Evolutionary conservation across 2,113 vertebrate species (phyloP), one percentile per base, ranked within the genome.

Genomic region (Corythoichthys haematopterus): DNA sequence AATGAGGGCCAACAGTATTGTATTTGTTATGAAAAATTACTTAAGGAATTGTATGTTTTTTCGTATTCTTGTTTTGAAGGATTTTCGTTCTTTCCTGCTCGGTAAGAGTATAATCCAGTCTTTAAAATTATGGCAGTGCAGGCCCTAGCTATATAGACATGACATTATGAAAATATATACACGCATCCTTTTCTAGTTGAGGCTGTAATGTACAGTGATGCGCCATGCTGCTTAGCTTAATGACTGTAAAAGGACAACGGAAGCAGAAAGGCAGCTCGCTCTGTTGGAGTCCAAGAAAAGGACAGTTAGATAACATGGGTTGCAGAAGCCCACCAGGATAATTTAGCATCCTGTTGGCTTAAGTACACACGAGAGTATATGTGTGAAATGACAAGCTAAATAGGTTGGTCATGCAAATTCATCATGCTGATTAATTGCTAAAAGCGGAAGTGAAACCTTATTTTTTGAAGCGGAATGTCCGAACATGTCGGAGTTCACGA

Each of bases 171-270:
- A 48, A 64, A 52, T 73, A n/a, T 68, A 20, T 10, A 62, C 45
- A 56, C 15, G 69, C 45, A 50, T 47, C 58, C 38, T 47, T 57
- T 13, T 48, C 68, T 56, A 63, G 46, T 15, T 66, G 48, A 36
- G 12, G 58, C 59, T 55, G 40, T 68, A 60, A 66, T 61, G 72
- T 81, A 68, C 58, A 63, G 64, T 11, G 14, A 64, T 77, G 74
- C 76, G 77, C 69, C 73, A 78, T 64, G 76, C 58, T 76, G 76
- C 36, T 76, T 52, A 74, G 66, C 71, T 65, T 70, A 74, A 74
- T 60, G 67, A 80, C 63, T 84, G 74, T 72, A 53, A 65, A 69
- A 68, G 68, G 55, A 51, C 1, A 2, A 60, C 2, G 28, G 16
- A 10, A 65, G 43, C 35, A 13, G 53, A 64, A 65, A 52, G 8